Evolutionary conservation across 37 sponge, comb jelly and placozoan genomes (phyloP), one percentile per base, ranked within the genome.

Genomic region (Spongia lamella): DNA sequence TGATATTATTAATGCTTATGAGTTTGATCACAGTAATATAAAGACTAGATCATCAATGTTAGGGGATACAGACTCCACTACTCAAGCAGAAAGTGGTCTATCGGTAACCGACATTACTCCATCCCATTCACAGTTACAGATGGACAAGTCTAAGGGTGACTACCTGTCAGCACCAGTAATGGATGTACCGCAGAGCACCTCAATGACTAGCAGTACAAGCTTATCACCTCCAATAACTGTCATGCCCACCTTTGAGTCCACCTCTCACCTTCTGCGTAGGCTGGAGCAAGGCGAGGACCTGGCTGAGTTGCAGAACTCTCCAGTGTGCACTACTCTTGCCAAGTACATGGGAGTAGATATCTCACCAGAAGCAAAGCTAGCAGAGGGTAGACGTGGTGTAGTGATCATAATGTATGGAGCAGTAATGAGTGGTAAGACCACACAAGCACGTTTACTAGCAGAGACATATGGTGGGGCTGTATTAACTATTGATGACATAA

Each of bases 271-370:
- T 5, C 47, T 43, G 9, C 47, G 47, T 43, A 43, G 9, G 9
- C 47, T 43, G 5, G 47, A 43, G 47, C 47, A 43, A 43, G 47
- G 47, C 9, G 47, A 43, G 9, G 66, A 79, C 9, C 63, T 92
- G 26, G 90, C 71, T 3, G 83, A 78, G 24, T 54, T 80, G n/a
- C 86, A 93, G 50, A 27, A 72, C 24, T 79, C 91, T 1, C 90
- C 96, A 31, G 88, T 92, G 3, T 72, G 70, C 32, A 84, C 86
- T n/a, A 90, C 96, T 47, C 83, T 97, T 59, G 96, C 98, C 30
- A 71, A 88, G 21, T 82, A 97, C 79, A 63, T 97, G 47, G 98
- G 98, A 31, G 76, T 94, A 24, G 96, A 96, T 54, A 51, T 89
- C 24, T 85, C 93, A 21, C 84, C 87, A 27, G 90, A 89, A 52